Evolutionary conservation across 2,888 invertebrate genomes (phyloP).

Genomic region (Lochmaea crataegi): DNA sequence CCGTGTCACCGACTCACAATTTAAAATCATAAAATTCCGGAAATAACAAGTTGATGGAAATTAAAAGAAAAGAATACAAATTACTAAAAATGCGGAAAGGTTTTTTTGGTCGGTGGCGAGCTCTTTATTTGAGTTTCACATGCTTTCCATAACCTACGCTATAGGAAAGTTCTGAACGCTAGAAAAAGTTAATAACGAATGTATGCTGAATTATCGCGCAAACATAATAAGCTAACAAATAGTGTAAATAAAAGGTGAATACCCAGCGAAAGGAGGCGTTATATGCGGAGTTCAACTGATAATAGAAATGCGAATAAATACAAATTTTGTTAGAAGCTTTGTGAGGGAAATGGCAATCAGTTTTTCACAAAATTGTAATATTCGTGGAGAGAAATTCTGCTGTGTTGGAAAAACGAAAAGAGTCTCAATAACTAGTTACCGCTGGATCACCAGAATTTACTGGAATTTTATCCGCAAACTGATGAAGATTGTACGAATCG

Average conservation of each 20-base stretch:
- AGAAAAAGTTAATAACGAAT: constrained; percentile 4
- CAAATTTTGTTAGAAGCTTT: not conserved
- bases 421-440: no score
- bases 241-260: constrained; percentile 1
- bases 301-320: not conserved
- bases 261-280: not conserved
- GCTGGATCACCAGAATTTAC: no score
- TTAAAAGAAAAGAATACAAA: constrained; percentile 24
- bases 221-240: constrained; percentile 16
- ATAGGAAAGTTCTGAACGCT: constrained; percentile 1
- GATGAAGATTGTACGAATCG: no score
- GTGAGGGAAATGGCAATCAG: not conserved
- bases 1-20: constrained; percentile 5
- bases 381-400: no score
- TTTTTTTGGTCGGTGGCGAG: constrained; percentile 8
- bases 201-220: constrained; percentile 1
- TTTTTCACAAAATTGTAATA: not conserved
- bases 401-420: no score
- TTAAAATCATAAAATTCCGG: constrained; percentile 19
- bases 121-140: constrained; percentile 16
- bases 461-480: no score
- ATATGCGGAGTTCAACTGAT: not conserved
- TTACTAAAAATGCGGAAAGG: constrained; percentile 9
- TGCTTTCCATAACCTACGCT: constrained; percentile 5
- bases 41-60: constrained; percentile 24